Conservation (phyloP, 2,797 vertebrate genomes). For the Acanthornis magna region DNA sequence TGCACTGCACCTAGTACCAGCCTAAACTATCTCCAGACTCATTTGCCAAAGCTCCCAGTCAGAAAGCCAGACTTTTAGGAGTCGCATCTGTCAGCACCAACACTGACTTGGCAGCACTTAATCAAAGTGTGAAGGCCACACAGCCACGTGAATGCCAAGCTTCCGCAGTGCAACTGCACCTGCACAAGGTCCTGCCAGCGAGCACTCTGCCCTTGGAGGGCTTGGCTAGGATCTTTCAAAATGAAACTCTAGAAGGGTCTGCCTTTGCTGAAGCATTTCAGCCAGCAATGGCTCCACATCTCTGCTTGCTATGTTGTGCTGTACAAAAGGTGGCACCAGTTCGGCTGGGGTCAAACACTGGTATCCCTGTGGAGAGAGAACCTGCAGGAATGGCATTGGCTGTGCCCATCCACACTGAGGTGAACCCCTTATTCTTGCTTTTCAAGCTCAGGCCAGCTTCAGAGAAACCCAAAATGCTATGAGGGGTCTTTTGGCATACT, state of each 20-base stretch:
- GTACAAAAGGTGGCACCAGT: fast-evolving
- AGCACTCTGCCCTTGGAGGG: neutral
- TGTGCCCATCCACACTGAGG: neutral
- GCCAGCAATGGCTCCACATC: fast-evolving
- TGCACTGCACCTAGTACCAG: neutral
- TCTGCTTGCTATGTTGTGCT: fast-evolving
- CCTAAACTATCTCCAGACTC: neutral
- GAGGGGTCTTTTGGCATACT: neutral
- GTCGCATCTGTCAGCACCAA: neutral
- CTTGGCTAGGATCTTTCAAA: neutral
- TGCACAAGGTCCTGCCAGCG: neutral
- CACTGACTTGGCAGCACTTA: neutral
- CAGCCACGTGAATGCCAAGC: fast-evolving
- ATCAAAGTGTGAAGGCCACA: neutral
- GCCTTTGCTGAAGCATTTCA: neutral
- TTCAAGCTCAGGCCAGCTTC: neutral
- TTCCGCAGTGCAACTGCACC: neutral
- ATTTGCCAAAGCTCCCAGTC: neutral
- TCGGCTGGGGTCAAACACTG: neutral
- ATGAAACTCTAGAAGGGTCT: neutral
- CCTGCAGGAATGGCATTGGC: neutral
- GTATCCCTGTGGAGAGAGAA: neutral
- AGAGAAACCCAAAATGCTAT: neutral
- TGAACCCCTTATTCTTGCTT: neutral
- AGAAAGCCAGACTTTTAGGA: neutral